These are phyloP conservation scores for Drosophila eohydei DNA, from an alignment of 2,888 invertebrate genomes.

Conservation along the genomic window DNA sequence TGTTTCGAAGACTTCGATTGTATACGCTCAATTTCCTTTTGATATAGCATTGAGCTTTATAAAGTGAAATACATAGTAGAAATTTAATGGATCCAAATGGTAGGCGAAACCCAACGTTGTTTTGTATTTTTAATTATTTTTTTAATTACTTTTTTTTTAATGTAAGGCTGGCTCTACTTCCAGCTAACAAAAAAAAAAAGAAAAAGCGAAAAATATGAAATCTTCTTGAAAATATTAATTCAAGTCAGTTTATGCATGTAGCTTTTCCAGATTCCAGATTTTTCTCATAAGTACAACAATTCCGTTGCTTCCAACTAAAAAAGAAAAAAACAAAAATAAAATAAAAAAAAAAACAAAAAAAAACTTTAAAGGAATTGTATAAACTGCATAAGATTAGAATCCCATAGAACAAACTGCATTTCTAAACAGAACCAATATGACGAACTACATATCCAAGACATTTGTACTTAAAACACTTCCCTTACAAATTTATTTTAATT, in stretches of 20 bases:
- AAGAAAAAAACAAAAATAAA: not conserved
- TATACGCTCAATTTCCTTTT: slow-evolving; percentile 52
- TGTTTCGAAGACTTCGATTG: slow-evolving; percentile 58
- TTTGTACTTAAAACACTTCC: slow-evolving; percentile 49
- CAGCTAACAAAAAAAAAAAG: slow-evolving; percentile 27
- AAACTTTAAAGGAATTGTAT: slow-evolving; percentile 48
- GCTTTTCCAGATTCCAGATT: slow-evolving; percentile 36
- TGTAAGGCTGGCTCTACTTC: slow-evolving; percentile 26
- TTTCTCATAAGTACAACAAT: slow-evolving; percentile 31
- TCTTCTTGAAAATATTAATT: slow-evolving; percentile 45
- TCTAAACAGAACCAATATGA: slow-evolving; percentile 56
- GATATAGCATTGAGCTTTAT: slow-evolving; percentile 62
- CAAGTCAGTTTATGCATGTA: slow-evolving; percentile 42
- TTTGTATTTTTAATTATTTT: slow-evolving; percentile 17
- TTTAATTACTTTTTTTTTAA: not conserved
- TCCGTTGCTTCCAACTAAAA: slow-evolving; percentile 47
- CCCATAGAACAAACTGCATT: slow-evolving; percentile 40
- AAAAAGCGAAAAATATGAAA: slow-evolving; percentile 1
- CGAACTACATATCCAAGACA: slow-evolving; percentile 56
- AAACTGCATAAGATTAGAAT: slow-evolving; percentile 34
- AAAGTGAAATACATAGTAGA: slow-evolving; percentile 51
- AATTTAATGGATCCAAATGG: slow-evolving; percentile 56
- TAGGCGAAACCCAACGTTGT: slow-evolving; percentile 59
- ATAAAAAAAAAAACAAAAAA: not conserved
- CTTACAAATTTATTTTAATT: slow-evolving; percentile 20